Evolutionary conservation across 2,888 invertebrate genomes (phyloP).

Genomic region (Cataglyphis cursor): DNA sequence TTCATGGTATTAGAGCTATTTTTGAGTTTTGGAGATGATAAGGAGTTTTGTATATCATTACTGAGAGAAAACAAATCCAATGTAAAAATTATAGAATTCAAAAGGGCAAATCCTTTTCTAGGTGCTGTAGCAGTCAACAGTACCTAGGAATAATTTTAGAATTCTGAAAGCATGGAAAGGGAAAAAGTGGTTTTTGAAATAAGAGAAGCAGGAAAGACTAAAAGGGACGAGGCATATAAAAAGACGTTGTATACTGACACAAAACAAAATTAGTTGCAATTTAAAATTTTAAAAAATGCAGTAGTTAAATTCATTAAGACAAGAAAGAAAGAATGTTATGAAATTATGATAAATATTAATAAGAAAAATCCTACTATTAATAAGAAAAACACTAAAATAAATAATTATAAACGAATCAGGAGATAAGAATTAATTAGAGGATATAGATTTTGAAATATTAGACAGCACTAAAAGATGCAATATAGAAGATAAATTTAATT

Average conservation of each 20-base stretch:
- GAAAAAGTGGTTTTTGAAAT: no score
- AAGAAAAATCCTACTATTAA: not conserved
- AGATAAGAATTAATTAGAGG: not conserved
- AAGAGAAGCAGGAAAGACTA: no score
- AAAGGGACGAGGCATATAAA: not conserved
- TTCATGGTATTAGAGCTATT: no score
- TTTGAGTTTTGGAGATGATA: no score
- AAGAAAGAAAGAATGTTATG: slow-evolving; percentile 45
- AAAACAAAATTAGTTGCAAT: not conserved
- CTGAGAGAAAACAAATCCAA: no score
- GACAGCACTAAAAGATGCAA: not conserved
- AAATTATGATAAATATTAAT: slow-evolving; percentile 31
- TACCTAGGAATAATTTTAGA: no score
- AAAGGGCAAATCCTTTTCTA: no score
- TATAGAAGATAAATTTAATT: slow-evolving; percentile 44
- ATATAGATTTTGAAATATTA: slow-evolving; percentile 30
- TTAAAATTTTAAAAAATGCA: slow-evolving; percentile 28
- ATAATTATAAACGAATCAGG: not conserved
- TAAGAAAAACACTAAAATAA: slow-evolving; percentile 40
- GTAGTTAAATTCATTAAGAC: slow-evolving; percentile 40
- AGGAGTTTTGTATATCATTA: no score
- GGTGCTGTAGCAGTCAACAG: no score
- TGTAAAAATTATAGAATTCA: no score
- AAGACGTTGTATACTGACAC: not conserved
- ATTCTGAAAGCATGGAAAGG: no score